phyloP scores from a whole-genome alignment of 2,888 invertebrate genomes.

The Petrolisthes manimaculis region DNA sequence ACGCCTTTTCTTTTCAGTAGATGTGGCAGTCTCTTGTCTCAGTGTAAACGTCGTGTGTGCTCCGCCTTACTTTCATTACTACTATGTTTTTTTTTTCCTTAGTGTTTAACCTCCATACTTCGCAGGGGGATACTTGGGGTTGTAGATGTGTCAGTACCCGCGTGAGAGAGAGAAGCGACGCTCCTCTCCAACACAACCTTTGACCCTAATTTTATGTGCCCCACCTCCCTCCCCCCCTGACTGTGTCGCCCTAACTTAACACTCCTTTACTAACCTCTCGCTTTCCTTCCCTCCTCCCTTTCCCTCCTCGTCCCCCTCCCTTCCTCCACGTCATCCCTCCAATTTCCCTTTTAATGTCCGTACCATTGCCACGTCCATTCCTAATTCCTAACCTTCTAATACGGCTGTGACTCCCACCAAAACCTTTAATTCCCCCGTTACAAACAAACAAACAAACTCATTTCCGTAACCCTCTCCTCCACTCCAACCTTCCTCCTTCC shows the following conservation, averaged over 20 bases:
- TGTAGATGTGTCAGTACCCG: background rate
- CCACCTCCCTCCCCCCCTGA: conserved; percentile 1
- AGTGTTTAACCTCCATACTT: conserved; percentile 28
- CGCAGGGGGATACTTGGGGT: background rate
- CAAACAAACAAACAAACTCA: too few relatives aligned
- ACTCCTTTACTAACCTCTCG: conserved; percentile 44
- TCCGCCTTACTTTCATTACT: conserved; percentile 14
- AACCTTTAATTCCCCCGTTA: too few relatives aligned
- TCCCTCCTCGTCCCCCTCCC: conserved; percentile 4
- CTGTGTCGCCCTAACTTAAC: conserved; percentile 2
- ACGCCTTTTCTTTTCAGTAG: conserved; percentile 52
- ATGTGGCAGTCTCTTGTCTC: conserved; percentile 29
- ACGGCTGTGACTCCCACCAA: too few relatives aligned
- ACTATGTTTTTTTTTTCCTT: conserved; percentile 31
- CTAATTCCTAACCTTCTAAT: background rate
- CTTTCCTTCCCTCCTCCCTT: conserved; percentile 29
- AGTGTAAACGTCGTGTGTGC: conserved; percentile 22
- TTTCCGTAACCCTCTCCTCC: background rate
- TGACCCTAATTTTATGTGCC: conserved; percentile 19
- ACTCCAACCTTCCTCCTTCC: background rate
- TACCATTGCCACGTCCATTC: background rate
- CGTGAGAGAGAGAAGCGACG: background rate
- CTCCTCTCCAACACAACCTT: background rate
- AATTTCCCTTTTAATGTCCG: background rate
- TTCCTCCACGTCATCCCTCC: background rate